These are phyloP conservation scores for Isaurus tuberculatus DNA, from an alignment of 92 coral and sea anemone species.

Conservation along the genomic window DNA sequence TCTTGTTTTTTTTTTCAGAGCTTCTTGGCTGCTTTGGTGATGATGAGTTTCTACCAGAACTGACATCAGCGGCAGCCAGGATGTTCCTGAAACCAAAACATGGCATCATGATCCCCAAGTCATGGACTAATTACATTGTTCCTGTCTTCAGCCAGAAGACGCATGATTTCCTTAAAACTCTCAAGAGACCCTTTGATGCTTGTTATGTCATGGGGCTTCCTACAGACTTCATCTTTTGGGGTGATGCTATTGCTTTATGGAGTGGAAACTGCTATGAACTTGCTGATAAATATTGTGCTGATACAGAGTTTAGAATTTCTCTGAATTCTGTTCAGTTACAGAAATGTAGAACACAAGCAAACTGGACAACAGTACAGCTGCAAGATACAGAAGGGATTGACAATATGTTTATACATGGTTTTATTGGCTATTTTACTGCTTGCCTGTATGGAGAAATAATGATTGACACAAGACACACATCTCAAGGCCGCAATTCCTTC, in stretches of 20 bases:
- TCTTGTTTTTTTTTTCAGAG: slow-evolving; percentile 44
- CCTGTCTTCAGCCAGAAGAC: slow-evolving; percentile 55
- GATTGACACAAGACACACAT: slow-evolving; percentile 61
- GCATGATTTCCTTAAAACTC: slow-evolving; percentile 29
- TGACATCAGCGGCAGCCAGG: slow-evolving; percentile 51
- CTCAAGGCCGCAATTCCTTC: slow-evolving; percentile 47
- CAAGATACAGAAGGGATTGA: background rate
- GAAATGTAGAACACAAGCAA: background rate
- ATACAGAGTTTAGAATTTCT: slow-evolving; percentile 25
- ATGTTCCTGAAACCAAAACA: slow-evolving; percentile 35
- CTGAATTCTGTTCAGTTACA: background rate
- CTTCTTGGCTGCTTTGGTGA: slow-evolving; percentile 71
- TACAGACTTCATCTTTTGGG: slow-evolving; percentile 46
- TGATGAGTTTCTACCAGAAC: slow-evolving; percentile 69
- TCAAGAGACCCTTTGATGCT: slow-evolving; percentile 49
- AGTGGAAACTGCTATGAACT: slow-evolving; percentile 42
- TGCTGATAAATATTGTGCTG: slow-evolving; percentile 29
- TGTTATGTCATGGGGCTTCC: slow-evolving; percentile 69
- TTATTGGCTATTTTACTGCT: slow-evolving; percentile 61
- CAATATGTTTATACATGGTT: slow-evolving; percentile 49
- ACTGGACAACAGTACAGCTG: too few relatives aligned
- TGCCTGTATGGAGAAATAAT: slow-evolving; percentile 54
- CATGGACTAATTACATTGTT: slow-evolving; percentile 60
- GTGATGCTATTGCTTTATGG: slow-evolving; percentile 46
- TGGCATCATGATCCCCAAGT: slow-evolving; percentile 59